Evolutionary conservation across 53 echinoderm and acorn worm species (phyloP).

Genomic region (Arbacia lixula): DNA sequence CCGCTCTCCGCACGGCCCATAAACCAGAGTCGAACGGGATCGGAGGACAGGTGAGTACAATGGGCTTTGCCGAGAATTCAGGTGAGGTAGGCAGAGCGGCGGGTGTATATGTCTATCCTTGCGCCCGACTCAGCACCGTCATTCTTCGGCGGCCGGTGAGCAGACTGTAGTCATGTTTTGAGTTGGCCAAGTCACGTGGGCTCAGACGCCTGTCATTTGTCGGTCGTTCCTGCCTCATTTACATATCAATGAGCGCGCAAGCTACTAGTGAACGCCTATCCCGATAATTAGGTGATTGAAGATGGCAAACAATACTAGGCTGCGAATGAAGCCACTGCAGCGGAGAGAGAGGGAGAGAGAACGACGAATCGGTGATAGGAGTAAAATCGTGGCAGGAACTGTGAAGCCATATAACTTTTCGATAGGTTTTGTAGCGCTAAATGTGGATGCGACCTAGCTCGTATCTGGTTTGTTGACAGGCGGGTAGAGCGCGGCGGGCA

Average conservation of each 20-base stretch:
- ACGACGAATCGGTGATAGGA: slow-evolving; percentile 19
- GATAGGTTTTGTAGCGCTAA: no score
- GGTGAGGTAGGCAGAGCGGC: slow-evolving; percentile 27
- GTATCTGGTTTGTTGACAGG: slow-evolving; percentile 37
- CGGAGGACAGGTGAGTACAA: slow-evolving; percentile 29
- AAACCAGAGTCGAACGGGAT: slow-evolving; percentile 49
- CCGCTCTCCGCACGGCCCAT: slow-evolving; percentile 29
- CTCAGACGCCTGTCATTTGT: slow-evolving; percentile 84
- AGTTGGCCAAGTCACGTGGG: slow-evolving; percentile 74
- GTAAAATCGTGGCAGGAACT: slow-evolving; percentile 13
- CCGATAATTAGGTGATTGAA: slow-evolving; percentile 86
- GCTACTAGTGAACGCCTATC: slow-evolving; percentile 80
- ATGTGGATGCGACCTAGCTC: no score
- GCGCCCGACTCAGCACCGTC: slow-evolving; percentile 57
- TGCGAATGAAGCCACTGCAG: slow-evolving; percentile 29
- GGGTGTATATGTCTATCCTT: slow-evolving; percentile 49
- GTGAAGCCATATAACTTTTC: slow-evolving; percentile 36
- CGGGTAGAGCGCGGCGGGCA: neutral
- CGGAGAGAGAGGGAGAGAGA: neutral
- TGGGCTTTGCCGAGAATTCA: slow-evolving; percentile 46
- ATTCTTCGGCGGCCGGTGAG: slow-evolving; percentile 51
- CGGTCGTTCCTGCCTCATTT: slow-evolving; percentile 81
- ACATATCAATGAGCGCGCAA: slow-evolving; percentile 88
- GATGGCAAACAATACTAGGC: slow-evolving; percentile 62
- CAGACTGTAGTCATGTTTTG: slow-evolving; percentile 34